Conservation (phyloP, 2,888 invertebrate genomes). For the Rhodophaea formosa region DNA sequence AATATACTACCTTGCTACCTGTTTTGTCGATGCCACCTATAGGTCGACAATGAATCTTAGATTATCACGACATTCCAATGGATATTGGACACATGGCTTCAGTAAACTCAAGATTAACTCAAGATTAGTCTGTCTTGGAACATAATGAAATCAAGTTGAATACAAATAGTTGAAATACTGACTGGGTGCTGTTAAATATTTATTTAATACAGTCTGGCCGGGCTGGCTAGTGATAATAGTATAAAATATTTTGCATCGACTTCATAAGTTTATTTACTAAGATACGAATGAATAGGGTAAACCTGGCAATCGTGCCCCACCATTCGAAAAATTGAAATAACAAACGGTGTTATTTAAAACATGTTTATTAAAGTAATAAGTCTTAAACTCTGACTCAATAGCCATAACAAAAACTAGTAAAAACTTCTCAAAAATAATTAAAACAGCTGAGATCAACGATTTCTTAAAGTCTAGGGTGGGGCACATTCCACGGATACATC, state of each 20-base stretch:
- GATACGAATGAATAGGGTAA: too few relatives aligned
- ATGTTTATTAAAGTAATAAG: not conserved
- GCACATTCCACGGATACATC: not conserved
- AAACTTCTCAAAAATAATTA: not conserved
- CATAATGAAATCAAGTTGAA: too few relatives aligned
- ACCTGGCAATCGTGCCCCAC: not conserved
- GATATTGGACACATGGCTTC: not conserved
- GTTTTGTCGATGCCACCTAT: not conserved
- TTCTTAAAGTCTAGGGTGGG: not conserved
- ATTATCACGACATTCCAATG: not conserved
- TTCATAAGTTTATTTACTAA: too few relatives aligned
- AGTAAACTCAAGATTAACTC: not conserved
- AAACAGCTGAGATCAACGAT: not conserved
- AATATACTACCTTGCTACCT: not conserved
- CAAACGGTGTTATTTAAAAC: not conserved
- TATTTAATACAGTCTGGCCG: too few relatives aligned
- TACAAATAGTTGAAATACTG: too few relatives aligned
- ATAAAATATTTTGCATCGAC: too few relatives aligned
- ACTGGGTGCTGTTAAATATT: too few relatives aligned
- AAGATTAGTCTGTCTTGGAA: not conserved
- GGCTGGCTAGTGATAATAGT: too few relatives aligned
- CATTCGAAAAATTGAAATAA: constrained; percentile 1
- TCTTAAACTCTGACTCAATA: too few relatives aligned
- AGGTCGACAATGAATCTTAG: not conserved
- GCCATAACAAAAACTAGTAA: too few relatives aligned